These are phyloP conservation scores for Prionailurus viverrinus DNA, from an alignment of 2,113 vertebrate genomes.

Conservation along the genomic window DNA sequence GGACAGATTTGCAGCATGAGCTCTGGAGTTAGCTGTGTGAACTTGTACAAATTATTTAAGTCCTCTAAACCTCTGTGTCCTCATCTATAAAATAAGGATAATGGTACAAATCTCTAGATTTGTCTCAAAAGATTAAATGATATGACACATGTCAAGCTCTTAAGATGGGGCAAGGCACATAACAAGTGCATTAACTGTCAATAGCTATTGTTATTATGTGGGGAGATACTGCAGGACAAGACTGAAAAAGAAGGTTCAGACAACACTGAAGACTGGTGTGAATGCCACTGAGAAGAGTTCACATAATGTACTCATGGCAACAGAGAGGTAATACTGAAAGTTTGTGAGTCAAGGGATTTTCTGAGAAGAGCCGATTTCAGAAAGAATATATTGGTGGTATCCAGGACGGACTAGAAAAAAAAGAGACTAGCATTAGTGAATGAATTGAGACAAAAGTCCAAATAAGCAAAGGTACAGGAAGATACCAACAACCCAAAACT, in stretches of 20 bases:
- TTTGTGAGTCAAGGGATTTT: background rate
- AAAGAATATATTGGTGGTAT: background rate
- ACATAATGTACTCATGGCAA: background rate
- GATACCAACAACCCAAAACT: background rate
- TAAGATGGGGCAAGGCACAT: background rate
- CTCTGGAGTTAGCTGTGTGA: background rate
- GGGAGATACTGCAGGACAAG: background rate
- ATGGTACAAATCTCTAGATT: background rate
- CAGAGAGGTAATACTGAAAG: background rate
- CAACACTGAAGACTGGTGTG: background rate
- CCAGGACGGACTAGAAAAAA: background rate
- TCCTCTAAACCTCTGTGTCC: background rate
- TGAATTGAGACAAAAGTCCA: background rate
- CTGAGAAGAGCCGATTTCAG: background rate
- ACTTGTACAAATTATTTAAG: background rate
- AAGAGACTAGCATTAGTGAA: background rate
- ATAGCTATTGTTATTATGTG: background rate
- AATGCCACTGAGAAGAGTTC: background rate
- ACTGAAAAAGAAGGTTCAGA: background rate
- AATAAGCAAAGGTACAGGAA: background rate
- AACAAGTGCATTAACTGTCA: background rate
- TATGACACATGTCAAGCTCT: background rate
- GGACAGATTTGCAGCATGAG: background rate
- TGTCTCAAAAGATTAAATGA: conserved; percentile 24
- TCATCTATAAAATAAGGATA: background rate